These are phyloP conservation scores for Platerodrilus igneus DNA, from an alignment of 2,888 invertebrate species.

Conservation along the genomic window DNA sequence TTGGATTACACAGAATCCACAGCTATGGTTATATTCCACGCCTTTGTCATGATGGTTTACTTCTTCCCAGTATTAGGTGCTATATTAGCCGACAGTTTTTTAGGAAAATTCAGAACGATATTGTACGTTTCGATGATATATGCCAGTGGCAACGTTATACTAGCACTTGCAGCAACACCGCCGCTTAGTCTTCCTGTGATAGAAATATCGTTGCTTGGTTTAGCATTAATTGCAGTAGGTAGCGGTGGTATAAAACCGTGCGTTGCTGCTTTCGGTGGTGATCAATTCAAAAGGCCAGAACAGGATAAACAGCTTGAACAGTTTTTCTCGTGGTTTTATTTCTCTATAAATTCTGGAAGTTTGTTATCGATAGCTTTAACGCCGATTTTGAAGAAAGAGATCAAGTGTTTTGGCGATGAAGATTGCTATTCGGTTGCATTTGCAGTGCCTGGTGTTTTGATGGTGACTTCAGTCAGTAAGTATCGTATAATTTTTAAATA, in stretches of 20 bases:
- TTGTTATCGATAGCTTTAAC: slow-evolving; percentile 84
- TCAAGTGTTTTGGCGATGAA: slow-evolving; percentile 69
- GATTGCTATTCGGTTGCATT: slow-evolving; percentile 84
- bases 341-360: slow-evolving; percentile 88
- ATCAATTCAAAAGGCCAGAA: slow-evolving; percentile 80
- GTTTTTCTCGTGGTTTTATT: slow-evolving; percentile 94
- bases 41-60: slow-evolving; percentile 85
- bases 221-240: slow-evolving; percentile 77
- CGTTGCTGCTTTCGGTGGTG: slow-evolving; percentile 92
- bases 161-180: slow-evolving; percentile 67
- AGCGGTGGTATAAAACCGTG: slow-evolving; percentile 97
- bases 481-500: no score
- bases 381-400: slow-evolving; percentile 76
- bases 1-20: slow-evolving; percentile 66
- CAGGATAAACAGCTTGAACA: slow-evolving; percentile 73
- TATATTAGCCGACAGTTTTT: slow-evolving; percentile 85
- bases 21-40: slow-evolving; percentile 84
- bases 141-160: slow-evolving; percentile 72
- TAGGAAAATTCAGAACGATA: slow-evolving; percentile 89
- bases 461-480: slow-evolving; percentile 77
- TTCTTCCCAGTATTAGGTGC: slow-evolving; percentile 88
- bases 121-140: slow-evolving; percentile 85
- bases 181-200: slow-evolving; percentile 55
- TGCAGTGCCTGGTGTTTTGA: slow-evolving; percentile 81
- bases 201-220: slow-evolving; percentile 53